Conservation (phyloP, 2,113 vertebrate genomes). For the Rhinoderma darwinii region DNA sequence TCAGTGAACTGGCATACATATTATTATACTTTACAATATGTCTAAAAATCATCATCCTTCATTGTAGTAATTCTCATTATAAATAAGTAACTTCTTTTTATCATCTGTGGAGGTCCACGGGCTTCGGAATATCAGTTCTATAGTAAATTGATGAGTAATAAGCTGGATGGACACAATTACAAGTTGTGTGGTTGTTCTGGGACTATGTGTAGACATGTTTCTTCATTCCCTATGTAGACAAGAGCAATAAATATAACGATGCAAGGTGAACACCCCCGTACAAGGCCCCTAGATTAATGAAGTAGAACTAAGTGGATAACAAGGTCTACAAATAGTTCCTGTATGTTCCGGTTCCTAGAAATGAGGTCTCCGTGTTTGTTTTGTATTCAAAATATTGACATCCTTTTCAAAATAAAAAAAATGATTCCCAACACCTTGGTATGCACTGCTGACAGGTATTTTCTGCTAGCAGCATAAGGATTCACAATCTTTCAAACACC, state of each 20-base stretch:
- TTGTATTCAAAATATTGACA: constrained; percentile 40
- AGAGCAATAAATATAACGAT: not conserved
- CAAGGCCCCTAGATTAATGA: constrained; percentile 15
- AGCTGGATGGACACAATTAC: not conserved
- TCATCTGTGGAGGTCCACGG: not conserved
- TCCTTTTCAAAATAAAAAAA: not conserved
- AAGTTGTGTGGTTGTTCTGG: not conserved
- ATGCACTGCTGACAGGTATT: constrained; percentile 48
- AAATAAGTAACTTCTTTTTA: not conserved
- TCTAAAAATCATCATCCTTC: not conserved
- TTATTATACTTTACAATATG: not conserved
- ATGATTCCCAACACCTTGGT: constrained; percentile 48
- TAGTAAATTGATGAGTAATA: not conserved
- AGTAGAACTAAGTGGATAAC: constrained; percentile 29
- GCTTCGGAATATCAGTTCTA: not conserved
- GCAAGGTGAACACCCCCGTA: not conserved
- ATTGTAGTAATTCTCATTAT: not conserved
- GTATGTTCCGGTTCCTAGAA: not conserved
- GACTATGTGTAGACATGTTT: not conserved
- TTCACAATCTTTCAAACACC: constrained; percentile 29
- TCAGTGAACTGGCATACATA: no score
- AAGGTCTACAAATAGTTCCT: constrained; percentile 6
- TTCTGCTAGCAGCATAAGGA: constrained; percentile 4
- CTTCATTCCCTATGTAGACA: not conserved
- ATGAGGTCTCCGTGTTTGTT: constrained; percentile 12